phyloP scores from a whole-genome alignment of 2,888 invertebrate genomes.

The Hedya salicella region DNA sequence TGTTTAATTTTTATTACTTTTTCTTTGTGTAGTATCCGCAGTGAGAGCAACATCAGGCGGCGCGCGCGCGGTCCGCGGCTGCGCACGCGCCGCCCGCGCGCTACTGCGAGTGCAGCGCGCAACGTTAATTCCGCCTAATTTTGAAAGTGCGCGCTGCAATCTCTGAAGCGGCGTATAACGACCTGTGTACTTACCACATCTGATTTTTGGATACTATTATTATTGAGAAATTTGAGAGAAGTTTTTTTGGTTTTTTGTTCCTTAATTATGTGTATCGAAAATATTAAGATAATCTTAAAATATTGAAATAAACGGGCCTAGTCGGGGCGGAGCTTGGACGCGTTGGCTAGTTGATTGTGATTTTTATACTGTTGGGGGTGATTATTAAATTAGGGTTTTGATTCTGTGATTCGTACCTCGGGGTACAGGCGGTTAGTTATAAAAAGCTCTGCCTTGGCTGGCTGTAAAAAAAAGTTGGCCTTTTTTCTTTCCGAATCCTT shows the following conservation, averaged over 20 bases:
- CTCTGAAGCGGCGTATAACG: slow-evolving; percentile 77
- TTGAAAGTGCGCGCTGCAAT: slow-evolving; percentile 80
- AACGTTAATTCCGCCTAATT: slow-evolving; percentile 83
- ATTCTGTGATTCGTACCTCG: slow-evolving; percentile 82
- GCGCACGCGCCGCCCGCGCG: slow-evolving; percentile 59
- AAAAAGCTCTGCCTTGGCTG: slow-evolving; percentile 71
- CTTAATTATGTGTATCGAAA: slow-evolving; percentile 83
- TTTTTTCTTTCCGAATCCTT: slow-evolving; percentile 40
- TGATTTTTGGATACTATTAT: slow-evolving; percentile 76
- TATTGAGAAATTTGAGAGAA: slow-evolving; percentile 60
- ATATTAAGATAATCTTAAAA: slow-evolving; percentile 79
- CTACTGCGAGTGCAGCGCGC: slow-evolving; percentile 79
- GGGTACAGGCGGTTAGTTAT: slow-evolving; percentile 67
- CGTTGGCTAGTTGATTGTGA: slow-evolving; percentile 72
- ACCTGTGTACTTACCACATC: slow-evolving; percentile 78
- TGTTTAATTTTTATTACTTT: slow-evolving; percentile 79
- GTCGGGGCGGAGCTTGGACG: slow-evolving; percentile 66
- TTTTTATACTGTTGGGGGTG: slow-evolving; percentile 74
- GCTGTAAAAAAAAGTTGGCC: slow-evolving; percentile 65
- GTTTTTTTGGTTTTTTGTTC: slow-evolving; percentile 84
- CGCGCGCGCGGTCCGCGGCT: slow-evolving; percentile 45
- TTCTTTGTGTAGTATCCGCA: slow-evolving; percentile 80
- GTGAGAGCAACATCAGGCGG: slow-evolving; percentile 70
- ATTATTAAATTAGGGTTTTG: slow-evolving; percentile 69
- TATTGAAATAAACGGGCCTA: slow-evolving; percentile 78